Conservation (phyloP, 2,888 invertebrate species). For the Watsonalla cultraria region DNA sequence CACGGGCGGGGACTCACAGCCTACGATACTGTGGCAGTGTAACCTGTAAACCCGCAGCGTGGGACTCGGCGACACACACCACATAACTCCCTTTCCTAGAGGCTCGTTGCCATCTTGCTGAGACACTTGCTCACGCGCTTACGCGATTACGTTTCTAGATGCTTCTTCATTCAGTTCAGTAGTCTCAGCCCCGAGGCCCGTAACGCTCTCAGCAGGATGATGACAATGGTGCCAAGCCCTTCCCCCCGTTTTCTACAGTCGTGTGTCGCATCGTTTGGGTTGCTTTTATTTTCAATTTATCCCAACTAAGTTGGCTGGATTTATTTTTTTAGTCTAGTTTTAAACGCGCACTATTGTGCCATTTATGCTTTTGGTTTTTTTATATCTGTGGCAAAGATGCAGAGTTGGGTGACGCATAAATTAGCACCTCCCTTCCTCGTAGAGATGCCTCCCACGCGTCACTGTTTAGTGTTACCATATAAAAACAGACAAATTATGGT, state of each 20-base stretch:
- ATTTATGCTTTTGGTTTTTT: slow-evolving; percentile 31
- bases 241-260: slow-evolving; percentile 24
- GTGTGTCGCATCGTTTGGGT: slow-evolving; percentile 57
- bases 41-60: slow-evolving; percentile 84
- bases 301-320: slow-evolving; percentile 73
- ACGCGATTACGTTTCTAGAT: slow-evolving; percentile 16
- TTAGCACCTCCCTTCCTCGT: slow-evolving; percentile 38
- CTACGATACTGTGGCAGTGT: slow-evolving; percentile 99
- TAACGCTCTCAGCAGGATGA: slow-evolving; percentile 49
- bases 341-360: slow-evolving; percentile 48
- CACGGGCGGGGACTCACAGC: slow-evolving; percentile 93
- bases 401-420: slow-evolving; percentile 41
- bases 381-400: slow-evolving; percentile 35
- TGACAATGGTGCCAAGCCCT: slow-evolving; percentile 57
- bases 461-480: slow-evolving; percentile 60
- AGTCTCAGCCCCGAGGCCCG: slow-evolving; percentile 24
- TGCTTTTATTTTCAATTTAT: slow-evolving; percentile 58
- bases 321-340: slow-evolving; percentile 40
- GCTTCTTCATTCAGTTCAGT: slow-evolving; percentile 27
- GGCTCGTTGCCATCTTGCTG: slow-evolving; percentile 51
- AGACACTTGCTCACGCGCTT: slow-evolving; percentile 30
- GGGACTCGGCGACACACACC: slow-evolving; percentile 31
- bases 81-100: slow-evolving; percentile 21
- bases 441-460: slow-evolving; percentile 46
- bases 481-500: slow-evolving; percentile 69